Evolutionary conservation across 2,797 vertebrate species (phyloP).

Genomic region (Dendrocincla tyrannina): DNA sequence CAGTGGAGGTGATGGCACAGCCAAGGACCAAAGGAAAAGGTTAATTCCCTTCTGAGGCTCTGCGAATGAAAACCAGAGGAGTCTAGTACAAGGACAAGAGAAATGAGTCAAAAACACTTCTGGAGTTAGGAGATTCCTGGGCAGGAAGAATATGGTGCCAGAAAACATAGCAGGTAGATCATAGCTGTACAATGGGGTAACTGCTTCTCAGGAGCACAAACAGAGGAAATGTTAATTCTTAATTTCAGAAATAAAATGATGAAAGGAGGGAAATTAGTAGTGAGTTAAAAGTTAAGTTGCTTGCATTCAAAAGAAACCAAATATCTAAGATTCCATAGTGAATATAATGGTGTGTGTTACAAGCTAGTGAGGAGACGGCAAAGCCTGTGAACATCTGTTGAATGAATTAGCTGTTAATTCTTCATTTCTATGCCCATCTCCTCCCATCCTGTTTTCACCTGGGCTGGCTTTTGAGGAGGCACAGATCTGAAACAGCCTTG

Average conservation of each 20-base stretch:
- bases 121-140: background rate
- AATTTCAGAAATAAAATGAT: background rate
- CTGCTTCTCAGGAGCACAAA: background rate
- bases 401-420: background rate
- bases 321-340: background rate
- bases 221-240: background rate
- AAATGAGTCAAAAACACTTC: background rate
- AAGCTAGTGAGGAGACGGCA: background rate
- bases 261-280: background rate
- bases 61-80: background rate
- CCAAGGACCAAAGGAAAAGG: background rate
- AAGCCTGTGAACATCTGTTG: background rate
- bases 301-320: background rate
- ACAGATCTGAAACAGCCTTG: background rate
- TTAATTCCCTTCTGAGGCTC: background rate
- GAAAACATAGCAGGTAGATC: background rate
- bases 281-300: background rate
- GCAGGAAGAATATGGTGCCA: background rate
- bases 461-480: background rate
- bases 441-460: background rate
- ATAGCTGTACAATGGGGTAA: background rate
- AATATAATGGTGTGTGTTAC: background rate
- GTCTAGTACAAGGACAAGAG: background rate
- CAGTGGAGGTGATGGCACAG: background rate
- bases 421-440: background rate